Evolutionary conservation across 1,140 invertebrate species (phyloP).

Genomic region (Patella vulgata): DNA sequence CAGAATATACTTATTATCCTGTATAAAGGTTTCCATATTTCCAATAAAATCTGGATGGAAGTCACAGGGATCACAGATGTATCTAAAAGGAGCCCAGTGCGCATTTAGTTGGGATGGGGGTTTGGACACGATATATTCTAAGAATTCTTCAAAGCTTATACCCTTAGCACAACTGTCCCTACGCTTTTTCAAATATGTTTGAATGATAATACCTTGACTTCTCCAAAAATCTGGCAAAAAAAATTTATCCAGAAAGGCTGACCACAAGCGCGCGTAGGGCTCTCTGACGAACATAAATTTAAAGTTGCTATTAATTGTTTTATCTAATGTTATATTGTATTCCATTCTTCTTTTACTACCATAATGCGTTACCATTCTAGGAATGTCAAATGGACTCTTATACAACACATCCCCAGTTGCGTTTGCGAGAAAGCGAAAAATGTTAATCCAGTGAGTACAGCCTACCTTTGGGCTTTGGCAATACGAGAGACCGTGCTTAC

Average conservation of each 20-base stretch:
- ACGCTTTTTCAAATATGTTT: constrained; percentile 2
- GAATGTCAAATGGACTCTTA: constrained; percentile 7
- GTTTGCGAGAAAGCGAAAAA: constrained; percentile 9
- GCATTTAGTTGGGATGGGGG: background rate
- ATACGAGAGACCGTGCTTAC: too few relatives aligned
- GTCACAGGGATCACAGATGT: constrained; percentile 15
- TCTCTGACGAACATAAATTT: constrained; percentile 31
- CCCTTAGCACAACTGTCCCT: constrained; percentile 8
- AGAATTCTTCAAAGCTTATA: constrained; percentile 18
- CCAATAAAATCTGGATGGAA: constrained; percentile 19
- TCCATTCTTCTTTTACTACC: constrained; percentile 8
- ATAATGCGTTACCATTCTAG: constrained; percentile 1
- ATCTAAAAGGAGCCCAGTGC: constrained; percentile 11
- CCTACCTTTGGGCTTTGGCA: constrained; percentile 9
- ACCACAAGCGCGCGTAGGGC: constrained; percentile 33
- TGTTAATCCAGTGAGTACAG: constrained; percentile 13
- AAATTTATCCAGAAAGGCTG: constrained; percentile 39
- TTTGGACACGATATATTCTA: background rate
- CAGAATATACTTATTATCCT: constrained; percentile 15
- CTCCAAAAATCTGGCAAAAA: constrained; percentile 31
- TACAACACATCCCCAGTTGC: background rate
- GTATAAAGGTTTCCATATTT: constrained; percentile 16
- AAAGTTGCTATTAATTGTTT: constrained; percentile 3
- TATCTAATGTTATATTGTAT: background rate
- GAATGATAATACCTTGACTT: constrained; percentile 4